phyloP scores from a whole-genome alignment of 2,113 vertebrate species.

The Crotalus tigris region DNA sequence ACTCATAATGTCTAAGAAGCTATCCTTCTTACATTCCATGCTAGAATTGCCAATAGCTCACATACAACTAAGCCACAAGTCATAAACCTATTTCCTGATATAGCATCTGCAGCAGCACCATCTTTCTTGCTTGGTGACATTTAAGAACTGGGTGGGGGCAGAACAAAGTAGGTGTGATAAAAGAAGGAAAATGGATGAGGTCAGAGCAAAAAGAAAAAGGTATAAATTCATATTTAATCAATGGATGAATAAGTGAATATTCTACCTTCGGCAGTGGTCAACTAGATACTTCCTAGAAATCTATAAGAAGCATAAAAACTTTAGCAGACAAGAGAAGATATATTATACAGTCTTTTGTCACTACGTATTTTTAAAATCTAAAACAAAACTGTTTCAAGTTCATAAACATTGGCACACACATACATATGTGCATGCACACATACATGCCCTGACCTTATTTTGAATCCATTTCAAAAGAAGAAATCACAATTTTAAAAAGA shows the following conservation, averaged over 20 bases:
- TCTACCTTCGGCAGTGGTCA: background rate
- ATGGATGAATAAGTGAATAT: background rate
- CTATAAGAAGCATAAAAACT: background rate
- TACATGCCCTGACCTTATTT: background rate
- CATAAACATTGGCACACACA: background rate
- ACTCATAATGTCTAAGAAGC: background rate
- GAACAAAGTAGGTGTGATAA: background rate
- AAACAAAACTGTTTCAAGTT: background rate
- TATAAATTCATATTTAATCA: background rate
- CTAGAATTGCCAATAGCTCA: background rate
- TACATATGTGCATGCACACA: background rate
- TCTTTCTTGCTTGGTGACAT: background rate
- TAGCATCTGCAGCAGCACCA: background rate
- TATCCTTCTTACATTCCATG: background rate
- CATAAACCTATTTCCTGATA: background rate
- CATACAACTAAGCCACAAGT: background rate
- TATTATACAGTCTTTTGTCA: background rate
- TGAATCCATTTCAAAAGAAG: background rate
- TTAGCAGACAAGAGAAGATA: background rate
- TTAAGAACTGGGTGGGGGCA: background rate
- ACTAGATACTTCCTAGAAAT: background rate
- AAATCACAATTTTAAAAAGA: background rate
- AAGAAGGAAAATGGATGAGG: background rate
- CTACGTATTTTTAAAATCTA: background rate
- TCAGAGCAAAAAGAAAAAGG: background rate